A percentile compares a stretch with the other conserved stretches of the same genome.
Evolutionary conservation across 2,113 vertebrate species (phyloP).

Genomic region (Cranoglanis bouderius): DNA sequence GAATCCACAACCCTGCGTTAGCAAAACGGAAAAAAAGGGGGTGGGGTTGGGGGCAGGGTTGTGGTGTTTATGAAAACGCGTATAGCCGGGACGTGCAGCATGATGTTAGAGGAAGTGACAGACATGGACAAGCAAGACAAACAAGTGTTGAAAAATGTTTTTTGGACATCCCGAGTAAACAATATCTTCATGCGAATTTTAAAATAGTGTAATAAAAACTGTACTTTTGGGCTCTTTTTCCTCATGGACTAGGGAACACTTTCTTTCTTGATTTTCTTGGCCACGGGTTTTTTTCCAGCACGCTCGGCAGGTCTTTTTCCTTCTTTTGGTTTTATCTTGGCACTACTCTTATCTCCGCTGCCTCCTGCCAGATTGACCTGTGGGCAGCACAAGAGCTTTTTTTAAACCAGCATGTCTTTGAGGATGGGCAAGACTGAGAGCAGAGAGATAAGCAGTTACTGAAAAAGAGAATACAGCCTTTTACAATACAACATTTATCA

Average conservation of each 20-base stretch:
- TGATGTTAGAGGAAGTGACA: neutral
- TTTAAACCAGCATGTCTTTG: constrained; percentile 48
- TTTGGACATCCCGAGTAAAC: neutral
- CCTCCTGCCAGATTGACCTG: constrained; percentile 66
- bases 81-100: neutral
- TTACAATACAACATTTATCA: neutral
- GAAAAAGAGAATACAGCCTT: neutral
- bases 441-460: neutral
- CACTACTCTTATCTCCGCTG: constrained; percentile 55
- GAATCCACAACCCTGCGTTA: constrained; percentile 4
- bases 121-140: constrained; percentile 21
- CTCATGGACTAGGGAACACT: constrained; percentile 59
- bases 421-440: neutral
- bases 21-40: neutral
- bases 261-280: constrained; percentile 74
- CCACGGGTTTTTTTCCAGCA: constrained; percentile 55
- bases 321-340: constrained; percentile 65
- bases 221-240: constrained; percentile 68
- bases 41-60: neutral
- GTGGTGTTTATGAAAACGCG: neutral
- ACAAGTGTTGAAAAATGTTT: neutral
- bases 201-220: constrained; percentile 56
- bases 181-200: constrained; percentile 43
- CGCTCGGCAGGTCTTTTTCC: constrained; percentile 67
- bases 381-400: constrained; percentile 66